Percentiles rank a stretch among this genome's conserved stretches.
These are phyloP conservation scores for Drosophila orosa DNA, from an alignment of 1,140 invertebrate genomes.

Conservation along the genomic window DNA sequence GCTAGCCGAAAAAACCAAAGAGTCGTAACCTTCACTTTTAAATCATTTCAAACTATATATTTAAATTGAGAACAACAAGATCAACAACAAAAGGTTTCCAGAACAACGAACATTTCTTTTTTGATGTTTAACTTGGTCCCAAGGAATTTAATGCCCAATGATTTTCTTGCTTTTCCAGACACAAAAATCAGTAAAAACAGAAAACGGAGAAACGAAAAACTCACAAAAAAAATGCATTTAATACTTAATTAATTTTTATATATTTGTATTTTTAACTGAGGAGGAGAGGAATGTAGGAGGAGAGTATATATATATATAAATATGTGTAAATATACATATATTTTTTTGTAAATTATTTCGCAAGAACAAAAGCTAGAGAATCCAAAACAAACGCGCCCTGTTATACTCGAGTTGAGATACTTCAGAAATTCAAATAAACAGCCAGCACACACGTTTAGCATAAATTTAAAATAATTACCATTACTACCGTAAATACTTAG, in stretches of 20 bases:
- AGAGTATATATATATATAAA: slow-evolving; percentile 29
- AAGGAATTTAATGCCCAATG: slow-evolving; percentile 47
- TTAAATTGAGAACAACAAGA: slow-evolving; percentile 7
- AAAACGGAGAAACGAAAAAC: slow-evolving; percentile 15
- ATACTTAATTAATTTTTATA: slow-evolving; percentile 83
- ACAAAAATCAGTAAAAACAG: slow-evolving; percentile 22
- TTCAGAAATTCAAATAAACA: slow-evolving; percentile 57
- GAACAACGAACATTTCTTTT: slow-evolving; percentile 81
- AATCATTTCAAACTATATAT: slow-evolving; percentile 48
- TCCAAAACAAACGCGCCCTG: slow-evolving; percentile 75
- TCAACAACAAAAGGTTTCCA: slow-evolving; percentile 76
- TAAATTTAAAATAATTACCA: slow-evolving; percentile 75
- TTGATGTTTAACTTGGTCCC: slow-evolving; percentile 52
- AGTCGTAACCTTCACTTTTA: slow-evolving; percentile 48
- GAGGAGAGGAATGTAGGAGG: background rate
- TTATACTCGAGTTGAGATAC: slow-evolving; percentile 60
- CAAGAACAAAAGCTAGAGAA: slow-evolving; percentile 82
- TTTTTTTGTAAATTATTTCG: slow-evolving; percentile 80
- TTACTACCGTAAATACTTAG: slow-evolving; percentile 66
- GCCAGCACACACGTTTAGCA: slow-evolving; percentile 72
- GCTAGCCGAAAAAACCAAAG: slow-evolving; percentile 20
- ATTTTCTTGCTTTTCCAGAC: slow-evolving; percentile 75
- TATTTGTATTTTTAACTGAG: slow-evolving; percentile 53
- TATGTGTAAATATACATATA: slow-evolving; percentile 52
- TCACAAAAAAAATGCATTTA: slow-evolving; percentile 74